Conservation (phyloP, 2,797 vertebrate genomes). For the Odontamblyopus rebecca region DNA sequence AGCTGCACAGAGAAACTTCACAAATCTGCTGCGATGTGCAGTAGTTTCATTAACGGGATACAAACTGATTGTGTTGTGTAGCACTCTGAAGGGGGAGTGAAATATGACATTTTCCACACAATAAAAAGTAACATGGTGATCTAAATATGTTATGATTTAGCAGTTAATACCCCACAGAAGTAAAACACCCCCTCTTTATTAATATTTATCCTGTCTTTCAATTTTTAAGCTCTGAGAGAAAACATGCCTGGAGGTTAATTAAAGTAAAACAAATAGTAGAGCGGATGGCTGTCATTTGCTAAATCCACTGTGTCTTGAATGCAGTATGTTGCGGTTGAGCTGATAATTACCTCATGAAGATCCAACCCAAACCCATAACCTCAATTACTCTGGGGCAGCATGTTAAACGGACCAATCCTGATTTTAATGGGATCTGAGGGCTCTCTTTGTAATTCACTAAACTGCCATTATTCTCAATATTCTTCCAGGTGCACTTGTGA, state of each 20-base stretch:
- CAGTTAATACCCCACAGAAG: too few relatives aligned
- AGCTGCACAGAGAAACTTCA: too few relatives aligned
- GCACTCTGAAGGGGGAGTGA: too few relatives aligned
- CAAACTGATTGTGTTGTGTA: too few relatives aligned
- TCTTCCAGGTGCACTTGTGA: background rate
- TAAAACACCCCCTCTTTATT: too few relatives aligned
- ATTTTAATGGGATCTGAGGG: constrained; percentile 6
- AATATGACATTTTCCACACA: too few relatives aligned
- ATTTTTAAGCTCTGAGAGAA: background rate
- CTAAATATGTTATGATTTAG: too few relatives aligned
- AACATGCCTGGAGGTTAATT: background rate
- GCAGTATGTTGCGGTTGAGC: background rate
- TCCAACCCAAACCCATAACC: background rate
- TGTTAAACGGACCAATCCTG: background rate
- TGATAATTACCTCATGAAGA: constrained; percentile 6
- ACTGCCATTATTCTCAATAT: background rate
- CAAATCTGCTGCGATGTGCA: too few relatives aligned
- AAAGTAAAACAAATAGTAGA: background rate
- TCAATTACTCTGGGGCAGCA: background rate
- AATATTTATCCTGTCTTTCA: background rate
- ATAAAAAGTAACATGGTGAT: too few relatives aligned
- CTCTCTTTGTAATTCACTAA: background rate
- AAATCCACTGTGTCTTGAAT: background rate
- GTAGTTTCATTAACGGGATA: too few relatives aligned
- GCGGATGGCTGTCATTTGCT: background rate